These are phyloP conservation scores for Pseudomugil gertrudae DNA, from an alignment of 2,797 vertebrate genomes.

Conservation along the genomic window DNA sequence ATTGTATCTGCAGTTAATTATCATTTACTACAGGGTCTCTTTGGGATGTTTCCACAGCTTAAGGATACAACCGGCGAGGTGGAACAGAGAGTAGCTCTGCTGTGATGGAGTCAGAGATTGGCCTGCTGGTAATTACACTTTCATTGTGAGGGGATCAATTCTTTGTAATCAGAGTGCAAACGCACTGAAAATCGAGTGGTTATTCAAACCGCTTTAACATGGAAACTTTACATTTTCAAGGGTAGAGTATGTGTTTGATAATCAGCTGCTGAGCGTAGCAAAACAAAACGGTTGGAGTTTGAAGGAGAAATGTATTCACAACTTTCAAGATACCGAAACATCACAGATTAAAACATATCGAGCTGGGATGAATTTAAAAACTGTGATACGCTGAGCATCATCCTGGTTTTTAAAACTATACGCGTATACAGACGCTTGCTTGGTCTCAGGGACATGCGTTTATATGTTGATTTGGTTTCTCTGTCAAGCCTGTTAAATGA, in stretches of 20 bases:
- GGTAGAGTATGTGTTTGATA: slow-evolving; percentile 17
- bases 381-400: no score
- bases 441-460: no score
- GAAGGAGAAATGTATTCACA: neutral
- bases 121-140: slow-evolving; percentile 71
- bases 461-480: no score
- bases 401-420: no score
- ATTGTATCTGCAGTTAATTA: slow-evolving; percentile 81
- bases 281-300: neutral
- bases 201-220: slow-evolving; percentile 49
- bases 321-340: no score
- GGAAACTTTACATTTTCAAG: slow-evolving; percentile 54
- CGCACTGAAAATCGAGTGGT: slow-evolving; percentile 52
- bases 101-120: slow-evolving; percentile 48
- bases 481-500: no score
- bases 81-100: slow-evolving; percentile 57
- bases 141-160: slow-evolving; percentile 69
- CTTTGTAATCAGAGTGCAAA: slow-evolving; percentile 63
- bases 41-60: slow-evolving; percentile 70
- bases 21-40: slow-evolving; percentile 77
- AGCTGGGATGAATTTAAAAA: no score
- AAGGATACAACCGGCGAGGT: slow-evolving; percentile 61
- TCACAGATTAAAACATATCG: no score
- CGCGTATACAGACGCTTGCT: no score
- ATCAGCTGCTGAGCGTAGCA: neutral